Percentiles rank a stretch among this genome's conserved stretches.
Conservation (phyloP, 2,888 invertebrate species). For the Trimorus sp. region DNA sequence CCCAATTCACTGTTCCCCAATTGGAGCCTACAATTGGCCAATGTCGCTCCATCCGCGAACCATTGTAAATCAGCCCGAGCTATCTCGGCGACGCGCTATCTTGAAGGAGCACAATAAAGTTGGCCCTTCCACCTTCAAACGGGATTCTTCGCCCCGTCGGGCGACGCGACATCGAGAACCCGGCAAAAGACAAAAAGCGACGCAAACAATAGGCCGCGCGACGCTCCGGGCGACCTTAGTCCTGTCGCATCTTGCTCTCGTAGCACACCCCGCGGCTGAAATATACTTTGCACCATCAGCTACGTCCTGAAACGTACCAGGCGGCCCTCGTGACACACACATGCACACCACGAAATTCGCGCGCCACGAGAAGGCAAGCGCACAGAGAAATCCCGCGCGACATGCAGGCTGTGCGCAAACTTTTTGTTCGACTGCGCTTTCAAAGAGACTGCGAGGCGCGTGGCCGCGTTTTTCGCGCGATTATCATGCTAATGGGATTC, state of each 20-base stretch:
- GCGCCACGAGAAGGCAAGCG: no score
- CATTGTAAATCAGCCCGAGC: constrained; percentile 39
- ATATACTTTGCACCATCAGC: constrained; percentile 54
- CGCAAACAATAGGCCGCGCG: constrained; percentile 62
- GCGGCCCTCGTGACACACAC: constrained; percentile 17
- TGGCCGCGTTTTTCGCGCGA: no score
- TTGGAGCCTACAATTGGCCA: constrained; percentile 10
- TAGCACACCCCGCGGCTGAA: constrained; percentile 55
- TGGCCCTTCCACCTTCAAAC: constrained; percentile 42
- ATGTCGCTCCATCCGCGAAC: constrained; percentile 30
- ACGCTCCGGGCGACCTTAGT: constrained; percentile 58
- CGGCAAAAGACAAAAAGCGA: constrained; percentile 50
- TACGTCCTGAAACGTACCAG: constrained; percentile 33
- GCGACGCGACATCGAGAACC: constrained; percentile 31
- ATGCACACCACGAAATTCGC: constrained; percentile 11
- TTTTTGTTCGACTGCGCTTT: no score
- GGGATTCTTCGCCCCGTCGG: constrained; percentile 24
- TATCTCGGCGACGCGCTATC: constrained; percentile 29
- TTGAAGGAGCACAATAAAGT: constrained; percentile 47
- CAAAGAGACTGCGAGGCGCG: no score
- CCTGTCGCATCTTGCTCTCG: constrained; percentile 56
- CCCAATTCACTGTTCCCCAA: constrained; percentile 1
- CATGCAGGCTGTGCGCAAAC: no score
- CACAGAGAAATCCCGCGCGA: no score
- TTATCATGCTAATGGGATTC: no score